Evolutionary conservation across 2,888 invertebrate genomes (phyloP).

Genomic region (Cyaniris semiargus): DNA sequence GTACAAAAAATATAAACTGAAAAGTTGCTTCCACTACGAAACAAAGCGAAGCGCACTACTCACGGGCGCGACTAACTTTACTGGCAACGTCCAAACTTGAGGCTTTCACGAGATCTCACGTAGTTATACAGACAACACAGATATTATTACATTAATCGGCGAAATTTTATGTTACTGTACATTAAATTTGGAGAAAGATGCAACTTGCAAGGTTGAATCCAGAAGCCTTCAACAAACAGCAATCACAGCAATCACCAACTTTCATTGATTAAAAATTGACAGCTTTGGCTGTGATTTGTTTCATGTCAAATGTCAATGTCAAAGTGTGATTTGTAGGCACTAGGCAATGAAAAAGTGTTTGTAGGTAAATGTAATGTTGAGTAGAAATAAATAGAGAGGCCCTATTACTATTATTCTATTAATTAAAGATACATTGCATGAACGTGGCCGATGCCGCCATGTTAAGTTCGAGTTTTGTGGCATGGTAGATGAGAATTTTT

Average conservation of each 20-base stretch:
- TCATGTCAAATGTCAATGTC: not conserved
- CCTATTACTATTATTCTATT: too few species aligned
- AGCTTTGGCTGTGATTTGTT: not conserved
- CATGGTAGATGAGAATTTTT: too few species aligned
- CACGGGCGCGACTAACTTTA: not conserved
- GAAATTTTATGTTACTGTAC: not conserved
- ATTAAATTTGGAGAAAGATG: not conserved
- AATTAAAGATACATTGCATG: too few species aligned
- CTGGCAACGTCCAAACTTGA: not conserved
- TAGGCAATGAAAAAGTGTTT: too few species aligned
- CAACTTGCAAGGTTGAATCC: not conserved
- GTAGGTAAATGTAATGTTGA: too few species aligned
- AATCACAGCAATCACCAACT: not conserved
- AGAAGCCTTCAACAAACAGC: not conserved
- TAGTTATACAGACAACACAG: not conserved
- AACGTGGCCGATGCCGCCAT: too few species aligned
- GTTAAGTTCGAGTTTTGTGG: too few species aligned
- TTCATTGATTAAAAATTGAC: constrained; percentile 18
- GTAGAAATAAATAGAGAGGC: too few species aligned
- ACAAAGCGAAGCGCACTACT: constrained; percentile 8
- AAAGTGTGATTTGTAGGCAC: not conserved
- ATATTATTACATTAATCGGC: not conserved
- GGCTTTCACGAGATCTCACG: not conserved
- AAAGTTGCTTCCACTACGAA: not conserved
- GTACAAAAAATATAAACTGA: not conserved